Percentiles rank a stretch among this genome's conserved stretches.
phyloP scores from a whole-genome alignment of 2,888 invertebrate species.

The Dolomedes plantarius region DNA sequence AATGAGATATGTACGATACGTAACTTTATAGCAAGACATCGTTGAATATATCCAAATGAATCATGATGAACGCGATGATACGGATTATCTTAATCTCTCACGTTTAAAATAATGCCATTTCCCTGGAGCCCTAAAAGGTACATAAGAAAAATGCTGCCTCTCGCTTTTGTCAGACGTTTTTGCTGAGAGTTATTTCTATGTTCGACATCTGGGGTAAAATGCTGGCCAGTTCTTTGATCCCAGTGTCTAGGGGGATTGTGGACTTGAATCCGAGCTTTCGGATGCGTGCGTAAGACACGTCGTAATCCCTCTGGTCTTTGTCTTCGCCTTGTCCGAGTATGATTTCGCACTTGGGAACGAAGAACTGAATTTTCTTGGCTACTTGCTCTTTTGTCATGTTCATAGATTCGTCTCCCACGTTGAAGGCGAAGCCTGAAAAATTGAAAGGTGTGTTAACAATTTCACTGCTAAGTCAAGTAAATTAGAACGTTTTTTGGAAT shows the following conservation, averaged over 20 bases:
- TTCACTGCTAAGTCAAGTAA: too few species aligned
- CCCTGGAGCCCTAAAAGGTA: too few species aligned
- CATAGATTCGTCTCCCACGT: constrained; percentile 77
- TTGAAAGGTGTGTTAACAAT: too few species aligned
- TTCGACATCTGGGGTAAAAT: constrained; percentile 75
- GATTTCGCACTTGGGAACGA: constrained; percentile 75
- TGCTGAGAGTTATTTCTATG: constrained; percentile 68
- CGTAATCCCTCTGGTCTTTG: constrained; percentile 77
- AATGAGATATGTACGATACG: too few species aligned
- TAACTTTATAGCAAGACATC: too few species aligned
- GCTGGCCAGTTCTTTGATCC: constrained; percentile 75
- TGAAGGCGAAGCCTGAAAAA: constrained; percentile 75
- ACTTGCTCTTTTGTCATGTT: constrained; percentile 77
- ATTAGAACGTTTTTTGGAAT: too few species aligned
- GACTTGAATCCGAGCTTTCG: constrained; percentile 75
- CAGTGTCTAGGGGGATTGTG: constrained; percentile 75
- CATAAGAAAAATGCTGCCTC: too few species aligned
- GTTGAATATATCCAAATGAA: too few species aligned
- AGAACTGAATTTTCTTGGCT: constrained; percentile 75
- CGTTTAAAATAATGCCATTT: too few species aligned
- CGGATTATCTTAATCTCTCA: too few species aligned
- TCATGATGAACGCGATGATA: too few species aligned
- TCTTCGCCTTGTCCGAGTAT: constrained; percentile 75
- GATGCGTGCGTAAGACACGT: constrained; percentile 76
- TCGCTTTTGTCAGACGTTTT: constrained; percentile 70